phyloP scores from a whole-genome alignment of 2,113 vertebrate genomes.

The Megaleporinus macrocephalus region DNA sequence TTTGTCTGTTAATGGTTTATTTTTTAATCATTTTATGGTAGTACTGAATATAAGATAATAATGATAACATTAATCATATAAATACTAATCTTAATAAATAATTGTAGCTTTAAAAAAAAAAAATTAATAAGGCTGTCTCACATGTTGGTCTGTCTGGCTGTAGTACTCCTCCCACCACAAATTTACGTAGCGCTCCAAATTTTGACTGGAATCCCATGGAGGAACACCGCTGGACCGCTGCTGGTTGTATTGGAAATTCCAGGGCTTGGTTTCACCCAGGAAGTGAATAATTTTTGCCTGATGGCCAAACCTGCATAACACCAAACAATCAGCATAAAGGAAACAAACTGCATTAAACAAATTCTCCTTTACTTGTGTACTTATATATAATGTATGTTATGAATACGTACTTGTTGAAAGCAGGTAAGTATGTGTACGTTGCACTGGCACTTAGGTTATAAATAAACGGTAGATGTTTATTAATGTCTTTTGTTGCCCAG shows the following conservation, averaged over 20 bases:
- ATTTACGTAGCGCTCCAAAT: slow-evolving; percentile 69
- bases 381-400: neutral
- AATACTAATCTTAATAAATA: no score
- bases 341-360: neutral
- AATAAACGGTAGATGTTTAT: slow-evolving; percentile 81
- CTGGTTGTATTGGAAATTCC: slow-evolving; percentile 74
- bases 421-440: slow-evolving; percentile 79
- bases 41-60: no score
- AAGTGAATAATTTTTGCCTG: slow-evolving; percentile 88
- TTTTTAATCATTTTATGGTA: no score
- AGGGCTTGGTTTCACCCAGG: slow-evolving; percentile 83
- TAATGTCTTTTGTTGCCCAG: slow-evolving; percentile 79
- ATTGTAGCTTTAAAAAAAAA: neutral
- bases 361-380: neutral
- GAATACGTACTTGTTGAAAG: slow-evolving; percentile 82
- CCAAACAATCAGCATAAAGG: neutral
- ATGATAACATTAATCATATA: neutral
- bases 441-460: slow-evolving; percentile 80
- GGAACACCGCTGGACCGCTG: slow-evolving; percentile 60
- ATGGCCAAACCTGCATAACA: slow-evolving; percentile 81
- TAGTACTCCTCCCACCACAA: slow-evolving; percentile 85
- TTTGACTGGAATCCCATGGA: slow-evolving; percentile 39
- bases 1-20: no score
- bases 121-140: slow-evolving; percentile 14
- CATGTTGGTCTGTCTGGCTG: slow-evolving; percentile 57